Conservation (phyloP, 2,888 invertebrate species). For the Camptogramma bilineatum region DNA sequence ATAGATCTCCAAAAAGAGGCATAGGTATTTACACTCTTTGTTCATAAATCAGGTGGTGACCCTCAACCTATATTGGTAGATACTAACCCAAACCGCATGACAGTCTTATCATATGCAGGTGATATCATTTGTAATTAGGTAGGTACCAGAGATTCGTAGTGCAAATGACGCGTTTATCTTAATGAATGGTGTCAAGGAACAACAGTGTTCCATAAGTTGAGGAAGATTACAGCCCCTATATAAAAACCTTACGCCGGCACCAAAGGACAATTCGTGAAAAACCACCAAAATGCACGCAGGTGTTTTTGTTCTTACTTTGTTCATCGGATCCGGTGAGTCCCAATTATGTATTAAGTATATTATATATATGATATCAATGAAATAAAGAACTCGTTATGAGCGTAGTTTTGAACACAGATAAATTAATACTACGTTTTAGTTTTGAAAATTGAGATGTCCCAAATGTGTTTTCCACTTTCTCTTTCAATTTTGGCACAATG, state of each 20-base stretch:
- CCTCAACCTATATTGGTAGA: neutral
- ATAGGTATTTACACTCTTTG: neutral
- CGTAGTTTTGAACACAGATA: too few relatives aligned
- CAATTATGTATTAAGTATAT: too few relatives aligned
- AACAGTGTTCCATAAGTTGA: constrained; percentile 44
- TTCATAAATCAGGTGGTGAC: neutral
- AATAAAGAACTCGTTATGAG: neutral
- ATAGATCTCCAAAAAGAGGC: too few relatives aligned
- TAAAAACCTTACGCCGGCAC: constrained; percentile 58
- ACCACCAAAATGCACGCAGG: constrained; percentile 66
- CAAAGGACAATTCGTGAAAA: constrained; percentile 59
- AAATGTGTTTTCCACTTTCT: constrained; percentile 29
- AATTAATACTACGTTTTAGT: too few relatives aligned
- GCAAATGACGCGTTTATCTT: constrained; percentile 46
- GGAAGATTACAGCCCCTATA: constrained; percentile 72
- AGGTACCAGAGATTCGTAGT: constrained; percentile 24
- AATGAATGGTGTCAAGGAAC: constrained; percentile 65
- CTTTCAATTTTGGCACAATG: constrained; percentile 31
- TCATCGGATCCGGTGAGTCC: constrained; percentile 49
- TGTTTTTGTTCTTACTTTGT: constrained; percentile 48
- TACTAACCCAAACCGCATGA: neutral
- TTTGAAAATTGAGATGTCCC: constrained; percentile 1
- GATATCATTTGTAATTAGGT: constrained; percentile 14
- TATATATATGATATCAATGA: neutral
- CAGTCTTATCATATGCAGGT: constrained; percentile 10